phyloP scores from a whole-genome alignment of 2,797 vertebrate species.

The Aphelocoma californica region DNA sequence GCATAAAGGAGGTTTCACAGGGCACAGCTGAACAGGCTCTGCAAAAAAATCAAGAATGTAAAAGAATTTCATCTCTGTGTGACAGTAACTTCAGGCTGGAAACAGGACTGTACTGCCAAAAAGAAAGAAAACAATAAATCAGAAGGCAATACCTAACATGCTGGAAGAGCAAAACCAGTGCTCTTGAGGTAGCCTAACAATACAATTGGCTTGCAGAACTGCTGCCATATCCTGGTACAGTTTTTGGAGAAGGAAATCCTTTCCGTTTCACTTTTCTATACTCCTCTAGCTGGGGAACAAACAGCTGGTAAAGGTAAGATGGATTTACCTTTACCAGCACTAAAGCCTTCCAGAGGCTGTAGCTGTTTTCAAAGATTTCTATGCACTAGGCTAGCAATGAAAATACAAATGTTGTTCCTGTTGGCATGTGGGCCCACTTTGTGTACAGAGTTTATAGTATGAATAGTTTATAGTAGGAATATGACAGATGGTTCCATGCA shows the following conservation, averaged over 20 bases:
- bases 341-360: not conserved
- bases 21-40: not conserved
- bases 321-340: not conserved
- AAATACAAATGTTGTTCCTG: not conserved
- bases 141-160: not conserved
- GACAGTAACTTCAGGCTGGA: not conserved
- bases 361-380: not conserved
- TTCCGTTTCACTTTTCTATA: not conserved
- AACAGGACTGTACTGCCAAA: not conserved
- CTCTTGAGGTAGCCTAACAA: not conserved
- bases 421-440: not conserved
- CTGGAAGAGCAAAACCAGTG: not conserved
- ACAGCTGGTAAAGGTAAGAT: not conserved
- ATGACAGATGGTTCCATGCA: not conserved
- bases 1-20: not conserved
- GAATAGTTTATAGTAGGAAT: not conserved
- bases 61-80: not conserved
- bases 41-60: not conserved
- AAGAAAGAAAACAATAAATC: not conserved
- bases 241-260: not conserved
- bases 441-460: not conserved
- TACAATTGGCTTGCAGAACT: not conserved
- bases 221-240: not conserved
- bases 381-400: not conserved
- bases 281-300: not conserved